A percentile compares a stretch with the other conserved stretches of the same genome.
Evolutionary conservation across 2,113 vertebrate genomes (phyloP).

Genomic region (Mohoua ochrocephala): DNA sequence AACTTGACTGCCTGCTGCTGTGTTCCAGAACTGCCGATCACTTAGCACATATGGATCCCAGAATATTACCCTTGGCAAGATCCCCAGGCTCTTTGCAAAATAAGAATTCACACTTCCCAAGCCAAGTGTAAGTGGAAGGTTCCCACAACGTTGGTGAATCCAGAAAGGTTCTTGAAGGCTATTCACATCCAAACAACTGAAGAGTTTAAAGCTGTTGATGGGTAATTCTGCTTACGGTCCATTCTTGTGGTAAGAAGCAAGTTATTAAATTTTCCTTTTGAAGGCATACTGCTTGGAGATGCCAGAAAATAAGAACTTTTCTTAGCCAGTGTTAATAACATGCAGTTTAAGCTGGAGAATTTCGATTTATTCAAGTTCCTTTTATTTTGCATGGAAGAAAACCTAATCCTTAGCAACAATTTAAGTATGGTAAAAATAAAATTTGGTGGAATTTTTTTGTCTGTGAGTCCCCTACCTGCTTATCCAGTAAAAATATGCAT

Average conservation of each 20-base stretch:
- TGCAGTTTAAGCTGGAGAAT: conserved; percentile 21
- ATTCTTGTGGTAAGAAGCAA: conserved; percentile 48
- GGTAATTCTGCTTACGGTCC: not conserved
- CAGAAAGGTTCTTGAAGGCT: conserved; percentile 9
- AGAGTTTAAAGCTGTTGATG: conserved; percentile 33
- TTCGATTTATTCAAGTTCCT: not conserved
- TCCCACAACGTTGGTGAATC: conserved; percentile 28
- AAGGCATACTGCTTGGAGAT: not conserved
- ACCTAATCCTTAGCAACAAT: conserved; percentile 17
- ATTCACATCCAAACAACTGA: conserved; percentile 35
- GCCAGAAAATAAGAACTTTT: conserved; percentile 40
- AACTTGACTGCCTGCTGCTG: not conserved
- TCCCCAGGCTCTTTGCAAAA: conserved; percentile 33
- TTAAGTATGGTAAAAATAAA: conserved; percentile 6
- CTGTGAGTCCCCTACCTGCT: not conserved
- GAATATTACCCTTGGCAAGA: conserved; percentile 62
- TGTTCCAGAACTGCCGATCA: conserved; percentile 1
- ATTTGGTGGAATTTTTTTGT: not conserved
- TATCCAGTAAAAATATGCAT: conserved; percentile 48
- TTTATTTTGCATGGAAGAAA: conserved; percentile 47
- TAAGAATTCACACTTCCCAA: conserved; percentile 56
- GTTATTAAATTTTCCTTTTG: conserved; percentile 64
- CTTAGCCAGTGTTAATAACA: conserved; percentile 33
- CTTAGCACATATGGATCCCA: conserved; percentile 42
- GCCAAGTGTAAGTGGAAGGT: conserved; percentile 38